These are phyloP conservation scores for Ciconia nigra DNA, from an alignment of 2,797 vertebrate species.

Conservation along the genomic window DNA sequence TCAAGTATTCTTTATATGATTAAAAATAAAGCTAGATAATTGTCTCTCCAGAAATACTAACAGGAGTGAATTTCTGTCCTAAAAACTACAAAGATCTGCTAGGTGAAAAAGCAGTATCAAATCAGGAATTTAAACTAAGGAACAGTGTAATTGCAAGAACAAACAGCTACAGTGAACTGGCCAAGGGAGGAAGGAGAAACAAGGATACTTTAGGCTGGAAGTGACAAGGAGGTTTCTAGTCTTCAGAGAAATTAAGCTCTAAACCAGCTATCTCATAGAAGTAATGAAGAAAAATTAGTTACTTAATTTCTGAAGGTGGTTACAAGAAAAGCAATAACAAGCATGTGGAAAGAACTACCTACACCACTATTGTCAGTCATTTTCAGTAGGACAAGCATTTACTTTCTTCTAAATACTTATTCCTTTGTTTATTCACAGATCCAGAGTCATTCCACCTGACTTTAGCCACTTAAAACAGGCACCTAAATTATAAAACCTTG, in stretches of 20 bases:
- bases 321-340: constrained; percentile 27
- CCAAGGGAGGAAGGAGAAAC: neutral
- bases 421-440: neutral
- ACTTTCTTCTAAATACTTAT: neutral
- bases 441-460: neutral
- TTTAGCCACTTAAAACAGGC: neutral
- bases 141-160: neutral
- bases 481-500: neutral
- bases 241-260: neutral
- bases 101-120: neutral
- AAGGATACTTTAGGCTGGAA: neutral
- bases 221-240: neutral
- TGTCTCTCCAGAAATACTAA: neutral
- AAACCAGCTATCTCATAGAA: neutral
- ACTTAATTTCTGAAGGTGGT: neutral
- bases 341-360: neutral
- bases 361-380: neutral
- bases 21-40: neutral
- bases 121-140: neutral
- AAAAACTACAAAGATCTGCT: neutral
- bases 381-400: neutral
- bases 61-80: neutral
- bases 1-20: neutral
- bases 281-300: neutral
- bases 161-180: neutral